Conservation (phyloP, 2,888 invertebrate genomes). For the Synergus laeviventris region DNA sequence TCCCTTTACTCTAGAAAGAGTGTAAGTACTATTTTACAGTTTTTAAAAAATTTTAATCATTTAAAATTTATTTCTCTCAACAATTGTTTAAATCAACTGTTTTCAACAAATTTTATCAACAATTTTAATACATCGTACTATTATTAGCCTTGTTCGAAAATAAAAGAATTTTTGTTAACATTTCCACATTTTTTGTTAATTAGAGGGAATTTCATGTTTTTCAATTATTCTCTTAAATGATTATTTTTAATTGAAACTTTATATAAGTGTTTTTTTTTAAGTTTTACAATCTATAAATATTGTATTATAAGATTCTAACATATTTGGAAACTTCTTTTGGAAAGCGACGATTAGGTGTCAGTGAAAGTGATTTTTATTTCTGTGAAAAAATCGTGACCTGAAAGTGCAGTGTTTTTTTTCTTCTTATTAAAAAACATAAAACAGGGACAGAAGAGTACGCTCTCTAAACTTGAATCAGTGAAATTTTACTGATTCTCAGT, state of each 20-base stretch:
- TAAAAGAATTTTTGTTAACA: too few species aligned
- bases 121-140: too few species aligned
- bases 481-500: too few species aligned
- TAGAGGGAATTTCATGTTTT: neutral
- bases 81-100: too few species aligned
- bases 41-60: too few species aligned
- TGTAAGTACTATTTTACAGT: constrained; percentile 42
- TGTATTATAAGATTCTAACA: neutral
- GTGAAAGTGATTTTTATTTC: constrained; percentile 32
- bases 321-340: neutral
- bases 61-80: too few species aligned
- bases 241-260: neutral
- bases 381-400: constrained; percentile 11
- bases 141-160: too few species aligned
- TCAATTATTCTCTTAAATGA: neutral
- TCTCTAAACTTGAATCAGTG: too few species aligned
- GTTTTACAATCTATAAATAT: neutral
- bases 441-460: neutral
- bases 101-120: too few species aligned
- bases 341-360: neutral
- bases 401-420: constrained; percentile 13
- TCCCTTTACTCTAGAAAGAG: constrained; percentile 25
- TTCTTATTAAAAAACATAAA: too few species aligned
- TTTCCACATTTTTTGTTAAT: too few species aligned
- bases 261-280: neutral